phyloP scores from a whole-genome alignment of 2,797 vertebrate species.

The Lepilemur septentrionalis region DNA sequence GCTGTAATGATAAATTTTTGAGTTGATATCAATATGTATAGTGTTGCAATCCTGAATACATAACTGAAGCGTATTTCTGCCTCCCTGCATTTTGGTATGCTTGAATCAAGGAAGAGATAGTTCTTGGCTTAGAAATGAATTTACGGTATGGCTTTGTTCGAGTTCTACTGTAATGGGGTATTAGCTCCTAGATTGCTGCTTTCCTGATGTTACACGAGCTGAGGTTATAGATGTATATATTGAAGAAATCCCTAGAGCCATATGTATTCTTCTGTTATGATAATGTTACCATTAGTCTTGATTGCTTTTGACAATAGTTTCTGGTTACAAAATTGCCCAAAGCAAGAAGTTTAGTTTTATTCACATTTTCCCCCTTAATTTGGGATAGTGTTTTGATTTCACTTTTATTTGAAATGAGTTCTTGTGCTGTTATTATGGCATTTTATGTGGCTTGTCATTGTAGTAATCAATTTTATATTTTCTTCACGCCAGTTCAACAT shows the following conservation, averaged over 20 bases:
- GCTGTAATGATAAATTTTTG: slow-evolving; percentile 15
- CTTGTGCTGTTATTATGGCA: slow-evolving; percentile 58
- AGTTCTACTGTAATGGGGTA: slow-evolving; percentile 65
- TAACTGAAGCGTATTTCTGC: slow-evolving; percentile 33
- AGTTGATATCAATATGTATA: slow-evolving; percentile 25
- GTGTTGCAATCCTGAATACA: not conserved
- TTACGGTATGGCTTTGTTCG: slow-evolving; percentile 35
- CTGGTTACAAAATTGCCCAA: slow-evolving; percentile 65
- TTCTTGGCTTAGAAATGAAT: slow-evolving; percentile 67
- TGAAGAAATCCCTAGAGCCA: slow-evolving; percentile 70
- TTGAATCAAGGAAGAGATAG: not conserved
- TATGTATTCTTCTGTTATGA: slow-evolving; percentile 73
- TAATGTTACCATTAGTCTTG: slow-evolving; percentile 80
- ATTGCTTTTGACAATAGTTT: slow-evolving; percentile 79
- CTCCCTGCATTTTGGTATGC: not conserved
- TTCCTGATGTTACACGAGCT: slow-evolving; percentile 42
- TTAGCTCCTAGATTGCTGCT: slow-evolving; percentile 67
- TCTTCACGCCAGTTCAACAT: slow-evolving; percentile 73
- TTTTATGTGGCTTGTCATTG: slow-evolving; percentile 69
- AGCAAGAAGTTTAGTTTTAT: slow-evolving; percentile 65
- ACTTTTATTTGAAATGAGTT: slow-evolving; percentile 74
- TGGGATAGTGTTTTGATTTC: slow-evolving; percentile 38
- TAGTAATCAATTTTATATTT: slow-evolving; percentile 78
- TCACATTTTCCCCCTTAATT: slow-evolving; percentile 61
- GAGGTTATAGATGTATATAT: not conserved